Evolutionary conservation across 2,113 vertebrate genomes (phyloP), one percentile per base, ranked within the genome.

Genomic region (Microtus ochrogaster): DNA sequence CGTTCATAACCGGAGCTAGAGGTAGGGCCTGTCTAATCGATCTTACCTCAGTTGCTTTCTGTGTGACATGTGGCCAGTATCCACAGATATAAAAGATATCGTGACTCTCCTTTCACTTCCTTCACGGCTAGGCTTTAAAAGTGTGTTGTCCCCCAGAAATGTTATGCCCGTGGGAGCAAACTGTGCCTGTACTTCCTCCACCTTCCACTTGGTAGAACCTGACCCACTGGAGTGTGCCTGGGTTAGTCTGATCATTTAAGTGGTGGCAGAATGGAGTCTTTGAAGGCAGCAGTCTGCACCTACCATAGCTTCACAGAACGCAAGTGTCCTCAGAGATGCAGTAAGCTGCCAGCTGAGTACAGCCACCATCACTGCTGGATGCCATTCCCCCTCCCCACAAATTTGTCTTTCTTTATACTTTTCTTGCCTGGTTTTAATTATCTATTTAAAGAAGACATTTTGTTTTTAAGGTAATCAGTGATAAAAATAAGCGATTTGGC

Each of bases 151-250:
- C 28, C 61, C 66, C 33, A 86, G 58, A 10, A 49, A 44, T 77
- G 74, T 36, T 88, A n/a, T 92, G 94, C 7, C 76, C 72, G 0
- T 52, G 14, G 92, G 81, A 95, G 33, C 89, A 94, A 84, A 89
- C 92, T 33, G 10, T 91, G 30, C 65, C 22, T 84, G 4, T 92
- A 65, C 84, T 85, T 22, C n/a, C 17, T 2, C 44, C 6, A 19
- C 58, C 74, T 4, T 12, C 12, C 76, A 14, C 78, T 95, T 84
- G 83, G 47, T 65, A 74, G 65, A 90, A 21, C 33, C 33, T 22
- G 12, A 72, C 83, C 73, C 87, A 8, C 88, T 76, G 28, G 33
- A 55, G 24, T 91, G 92, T 93, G 73, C 41, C 36, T 39, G 1
- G 89, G 12, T 36, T 47, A 21, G 4, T 81, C 39, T 66, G 52